Conservation (phyloP, 1,140 invertebrate species). For the Carcinoscorpius rotundicauda region DNA sequence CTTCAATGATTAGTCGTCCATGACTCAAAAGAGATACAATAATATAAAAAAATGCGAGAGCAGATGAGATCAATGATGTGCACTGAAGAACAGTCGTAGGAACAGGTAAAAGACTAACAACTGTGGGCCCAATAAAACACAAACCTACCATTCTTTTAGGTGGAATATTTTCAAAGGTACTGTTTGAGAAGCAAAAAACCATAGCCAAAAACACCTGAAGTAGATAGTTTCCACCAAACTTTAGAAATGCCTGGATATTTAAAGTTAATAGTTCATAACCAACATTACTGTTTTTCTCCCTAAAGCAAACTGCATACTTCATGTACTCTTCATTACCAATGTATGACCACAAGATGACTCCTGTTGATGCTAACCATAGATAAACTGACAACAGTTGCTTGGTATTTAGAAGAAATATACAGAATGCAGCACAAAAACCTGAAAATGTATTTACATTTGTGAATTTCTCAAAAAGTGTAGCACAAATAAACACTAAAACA, state of each 20-base stretch:
- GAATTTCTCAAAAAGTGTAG: no score
- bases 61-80: conserved; percentile 21
- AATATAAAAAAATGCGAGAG: conserved; percentile 41
- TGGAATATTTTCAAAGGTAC: conserved; percentile 3
- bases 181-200: conserved; percentile 21
- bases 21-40: conserved; percentile 57
- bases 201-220: conserved; percentile 17
- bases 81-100: conserved; percentile 45
- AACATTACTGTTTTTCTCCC: conserved; percentile 8
- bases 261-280: conserved; percentile 12
- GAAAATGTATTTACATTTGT: conserved; percentile 31
- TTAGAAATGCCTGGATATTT: conserved; percentile 12
- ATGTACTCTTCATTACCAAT: conserved; percentile 27
- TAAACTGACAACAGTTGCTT: conserved; percentile 75
- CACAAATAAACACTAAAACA: no score
- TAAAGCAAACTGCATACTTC: conserved; percentile 11
- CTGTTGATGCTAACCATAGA: conserved; percentile 66
- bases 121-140: conserved; percentile 22
- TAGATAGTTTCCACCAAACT: conserved; percentile 20
- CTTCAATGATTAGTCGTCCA: conserved; percentile 47
- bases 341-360: conserved; percentile 67
- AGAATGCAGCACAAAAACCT: conserved; percentile 62
- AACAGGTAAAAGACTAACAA: conserved; percentile 15
- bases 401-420: conserved; percentile 67
- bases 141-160: conserved; percentile 8